These are phyloP conservation scores for Masnerella sp. DNA, from an alignment of 2,888 invertebrate genomes.

Conservation along the genomic window DNA sequence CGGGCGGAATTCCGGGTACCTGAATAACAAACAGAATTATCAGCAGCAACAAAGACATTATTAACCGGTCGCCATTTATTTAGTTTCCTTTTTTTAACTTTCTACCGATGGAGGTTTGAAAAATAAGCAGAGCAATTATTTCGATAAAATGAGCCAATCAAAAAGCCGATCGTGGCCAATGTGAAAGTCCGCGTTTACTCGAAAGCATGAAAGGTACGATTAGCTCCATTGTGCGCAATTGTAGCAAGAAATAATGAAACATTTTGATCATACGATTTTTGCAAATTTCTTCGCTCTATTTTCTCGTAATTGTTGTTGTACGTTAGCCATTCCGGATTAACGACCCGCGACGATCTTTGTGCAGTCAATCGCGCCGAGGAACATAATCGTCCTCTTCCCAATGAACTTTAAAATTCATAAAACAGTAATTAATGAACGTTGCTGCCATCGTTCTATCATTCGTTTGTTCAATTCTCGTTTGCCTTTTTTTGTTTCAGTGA, in stretches of 20 bases:
- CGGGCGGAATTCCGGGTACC: conserved; percentile 46
- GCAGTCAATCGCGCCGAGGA: no score
- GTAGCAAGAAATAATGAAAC: no score
- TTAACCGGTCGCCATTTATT: conserved; percentile 27
- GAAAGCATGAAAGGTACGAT: conserved; percentile 40
- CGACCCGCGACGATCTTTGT: no score
- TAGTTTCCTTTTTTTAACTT: conserved; percentile 27
- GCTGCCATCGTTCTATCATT: background rate
- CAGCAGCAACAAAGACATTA: conserved; percentile 40
- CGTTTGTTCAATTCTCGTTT: background rate
- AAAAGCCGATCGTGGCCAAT: conserved; percentile 38
- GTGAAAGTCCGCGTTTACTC: conserved; percentile 49
- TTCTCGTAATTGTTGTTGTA: no score
- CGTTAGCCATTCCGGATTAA: no score
- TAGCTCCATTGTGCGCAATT: no score
- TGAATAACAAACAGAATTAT: conserved; percentile 39
- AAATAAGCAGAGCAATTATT: conserved; percentile 42
- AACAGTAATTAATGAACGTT: background rate
- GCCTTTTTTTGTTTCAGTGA: conserved; percentile 28
- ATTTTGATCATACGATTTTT: no score
- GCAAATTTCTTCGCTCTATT: no score
- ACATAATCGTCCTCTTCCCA: no score
- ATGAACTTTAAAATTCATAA: conserved; percentile 8
- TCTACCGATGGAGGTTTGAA: conserved; percentile 27
- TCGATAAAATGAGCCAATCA: conserved; percentile 46